These are phyloP conservation scores for Orchesellides sinensis DNA, from an alignment of 2,888 invertebrate genomes.

Conservation along the genomic window DNA sequence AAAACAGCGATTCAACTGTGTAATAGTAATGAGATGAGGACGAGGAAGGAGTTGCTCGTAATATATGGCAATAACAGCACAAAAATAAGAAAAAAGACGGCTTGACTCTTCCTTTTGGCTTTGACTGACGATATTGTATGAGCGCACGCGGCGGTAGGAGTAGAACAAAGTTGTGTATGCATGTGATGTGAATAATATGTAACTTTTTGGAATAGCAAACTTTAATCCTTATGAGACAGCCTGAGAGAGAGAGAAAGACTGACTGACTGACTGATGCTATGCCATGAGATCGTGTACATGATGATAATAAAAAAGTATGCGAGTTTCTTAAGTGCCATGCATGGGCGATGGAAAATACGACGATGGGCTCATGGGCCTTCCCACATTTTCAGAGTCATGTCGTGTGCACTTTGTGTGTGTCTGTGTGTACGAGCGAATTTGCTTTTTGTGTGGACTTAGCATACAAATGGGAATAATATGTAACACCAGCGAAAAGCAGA, in stretches of 20 bases:
- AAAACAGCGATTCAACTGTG: conserved; percentile 50
- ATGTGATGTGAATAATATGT: conserved; percentile 62
- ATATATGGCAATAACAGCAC: conserved; percentile 15
- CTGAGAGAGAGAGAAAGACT: conserved; percentile 52
- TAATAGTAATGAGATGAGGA: conserved; percentile 58
- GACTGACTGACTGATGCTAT: conserved; percentile 51
- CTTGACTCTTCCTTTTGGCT: conserved; percentile 28
- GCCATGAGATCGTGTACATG: conserved; percentile 17
- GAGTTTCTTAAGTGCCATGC: neutral
- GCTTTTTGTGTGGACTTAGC: conserved; percentile 58
- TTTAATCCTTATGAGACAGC: conserved; percentile 37
- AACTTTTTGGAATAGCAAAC: conserved; percentile 58
- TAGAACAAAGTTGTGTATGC: conserved; percentile 26
- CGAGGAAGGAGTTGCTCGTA: conserved; percentile 10
- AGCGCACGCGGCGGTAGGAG: neutral
- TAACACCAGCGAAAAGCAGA: conserved; percentile 56
- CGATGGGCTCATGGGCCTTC: conserved; percentile 52
- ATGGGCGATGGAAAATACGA: conserved; percentile 39
- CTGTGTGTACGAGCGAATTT: conserved; percentile 21
- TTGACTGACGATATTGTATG: neutral
- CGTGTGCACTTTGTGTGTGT: conserved; percentile 23
- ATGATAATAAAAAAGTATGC: neutral
- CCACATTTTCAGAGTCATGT: conserved; percentile 65
- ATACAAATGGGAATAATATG: conserved; percentile 68
- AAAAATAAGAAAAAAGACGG: conserved; percentile 36